Evolutionary conservation across 2,113 vertebrate genomes (phyloP), one percentile per base, ranked within the genome.

Genomic region (Planiliza haematocheilus): DNA sequence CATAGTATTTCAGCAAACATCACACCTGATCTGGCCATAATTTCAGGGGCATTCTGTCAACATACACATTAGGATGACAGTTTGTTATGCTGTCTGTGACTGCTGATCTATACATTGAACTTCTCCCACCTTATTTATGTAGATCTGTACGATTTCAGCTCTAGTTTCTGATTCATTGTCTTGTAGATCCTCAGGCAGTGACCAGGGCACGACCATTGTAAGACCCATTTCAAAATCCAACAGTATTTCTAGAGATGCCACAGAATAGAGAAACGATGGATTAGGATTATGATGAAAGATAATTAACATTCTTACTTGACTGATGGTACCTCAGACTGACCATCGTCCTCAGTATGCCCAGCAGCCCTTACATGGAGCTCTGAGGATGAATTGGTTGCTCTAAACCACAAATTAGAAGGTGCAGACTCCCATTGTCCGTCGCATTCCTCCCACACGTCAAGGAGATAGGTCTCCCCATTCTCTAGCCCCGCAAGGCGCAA

Each of bases 371-470:
- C 2, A 1, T 45, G 14, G n/a, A 66, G 3, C 4, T 30, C 13
- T 0, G 39, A n/a, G 12, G 79, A 57, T 2, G 67, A 48, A 37
- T 51, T 75, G 0, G 39, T 3, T n/a, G 53, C 75, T 7, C 67
- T 4, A 9, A 92, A 87, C 41, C 7, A 34, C 60, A 92, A 1
- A 3, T 30, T 51, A 1, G 75, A 67, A 0, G 0, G 77, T 24
- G 80, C 41, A 0, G 84, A 84, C 36, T 45, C 39, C 74, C 79
- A 75, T 20, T 16, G 62, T 2, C 65, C 62, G 0, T 84, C 70
- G 14, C 92, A 93, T 14, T 89, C 70, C 70, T 89, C 90, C 91
- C 86, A 90, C 45, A 93, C 82, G 0, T 87, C 58, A 4, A 93
- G 88, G 24, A 78, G 0, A 37, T 92, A 93, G 7, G n/a, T 36